Evolutionary conservation across 2,113 vertebrate species (phyloP).

Genomic region (Tachysurus vachellii): DNA sequence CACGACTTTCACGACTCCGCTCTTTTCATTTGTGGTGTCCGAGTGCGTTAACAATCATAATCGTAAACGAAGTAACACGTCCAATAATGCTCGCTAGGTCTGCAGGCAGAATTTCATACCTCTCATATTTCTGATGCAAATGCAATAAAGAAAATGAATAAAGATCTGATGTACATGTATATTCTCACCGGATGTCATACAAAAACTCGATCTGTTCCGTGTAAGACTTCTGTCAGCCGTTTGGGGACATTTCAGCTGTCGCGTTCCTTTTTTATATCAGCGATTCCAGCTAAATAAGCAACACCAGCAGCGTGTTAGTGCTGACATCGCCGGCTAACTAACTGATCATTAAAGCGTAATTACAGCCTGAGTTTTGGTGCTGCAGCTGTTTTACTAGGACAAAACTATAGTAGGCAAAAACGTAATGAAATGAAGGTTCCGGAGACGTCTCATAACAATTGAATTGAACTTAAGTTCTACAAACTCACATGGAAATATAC

Average conservation of each 20-base stretch:
- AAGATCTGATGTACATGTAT: not conserved
- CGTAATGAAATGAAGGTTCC: not conserved
- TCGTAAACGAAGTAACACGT: not conserved
- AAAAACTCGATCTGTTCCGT: not conserved
- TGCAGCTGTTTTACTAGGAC: not conserved
- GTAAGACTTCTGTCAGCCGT: not conserved
- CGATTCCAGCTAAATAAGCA: not conserved
- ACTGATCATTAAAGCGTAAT: not conserved
- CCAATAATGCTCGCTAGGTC: not conserved
- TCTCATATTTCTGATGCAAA: not conserved
- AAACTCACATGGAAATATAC: not conserved
- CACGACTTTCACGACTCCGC: slow-evolving; percentile 41
- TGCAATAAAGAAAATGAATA: not conserved
- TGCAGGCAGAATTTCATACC: not conserved
- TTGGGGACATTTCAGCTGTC: not conserved
- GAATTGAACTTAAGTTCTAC: not conserved
- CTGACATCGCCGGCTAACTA: not conserved
- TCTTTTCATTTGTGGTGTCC: not conserved
- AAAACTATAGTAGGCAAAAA: not conserved
- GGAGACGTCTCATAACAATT: not conserved
- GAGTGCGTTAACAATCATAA: not conserved
- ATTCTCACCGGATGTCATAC: not conserved
- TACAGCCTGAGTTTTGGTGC: not conserved
- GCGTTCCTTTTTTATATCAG: not conserved
- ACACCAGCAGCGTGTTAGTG: not conserved